Base-by-base conservation (phyloP, 30 jellyfish, hydroid and myxozoan genomes). In the Aurelia coerulea region DNA sequence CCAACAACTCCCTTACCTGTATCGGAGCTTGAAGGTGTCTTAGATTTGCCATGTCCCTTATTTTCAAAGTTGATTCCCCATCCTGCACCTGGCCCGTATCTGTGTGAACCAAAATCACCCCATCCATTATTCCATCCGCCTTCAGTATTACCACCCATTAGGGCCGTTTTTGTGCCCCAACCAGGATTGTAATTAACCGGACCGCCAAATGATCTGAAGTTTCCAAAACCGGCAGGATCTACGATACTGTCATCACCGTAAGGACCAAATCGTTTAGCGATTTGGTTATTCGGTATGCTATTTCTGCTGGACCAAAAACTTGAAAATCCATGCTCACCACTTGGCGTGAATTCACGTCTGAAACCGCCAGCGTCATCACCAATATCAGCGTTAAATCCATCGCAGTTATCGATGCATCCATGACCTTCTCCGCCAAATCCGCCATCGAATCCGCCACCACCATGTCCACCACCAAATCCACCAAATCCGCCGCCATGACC, bases 141-240 rank as follows among this genome's bases (percentile, higher is more conserved):
- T 41, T 59, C 88, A 1, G 73, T 19, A 37, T 46, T 88, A 37
- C 78, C 86, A 41, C 88, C 91, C 83, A 73, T 13, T 2, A 60
- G 85, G 33, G 78, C 91, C 68, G 51, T 74, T 70, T 68, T 60
- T 15, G 87, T 73, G 72, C 23, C 52, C 96, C 95, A 74, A 39
- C 83, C 78, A 19, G 91, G 95, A 53, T 80, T 68, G 83, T 71
- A 80, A 53, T 86, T 86, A 5, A 64, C 77, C 1, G 97, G 92
- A 8, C 78, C 85, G 29, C 86, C 77, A 35, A 88, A 73, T n/a
- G 79, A 14, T n/a, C 85, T 33, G 50, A 80, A 75, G 53, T 88
- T 88, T 17, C 97, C 97, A 63, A 90, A 88, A 5, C 97, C 97
- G 35, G 97, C 97, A 16, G 97, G 97, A 54, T 88, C 92, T 18